Evolutionary conservation across 2,888 invertebrate genomes (phyloP), one percentile per base, ranked within the genome.

Genomic region (Parnassius orleans): DNA sequence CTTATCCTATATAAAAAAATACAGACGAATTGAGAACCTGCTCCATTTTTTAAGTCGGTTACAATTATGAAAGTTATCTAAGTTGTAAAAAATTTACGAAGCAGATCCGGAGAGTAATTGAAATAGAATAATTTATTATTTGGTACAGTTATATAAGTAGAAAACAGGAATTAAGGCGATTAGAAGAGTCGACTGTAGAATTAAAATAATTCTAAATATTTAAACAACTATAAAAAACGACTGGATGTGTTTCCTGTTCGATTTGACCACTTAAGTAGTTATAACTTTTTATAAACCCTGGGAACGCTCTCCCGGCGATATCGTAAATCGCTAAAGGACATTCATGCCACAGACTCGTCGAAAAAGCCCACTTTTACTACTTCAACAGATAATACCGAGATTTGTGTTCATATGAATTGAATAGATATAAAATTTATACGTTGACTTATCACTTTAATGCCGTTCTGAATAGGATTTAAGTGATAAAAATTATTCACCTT

Each of bases 241-340:
- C 70, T 71, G 69, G 68, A 69, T n/a, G 12, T 67, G 55, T 66
- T 70, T 69, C 66, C 68, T 66, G 71, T 47, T 33, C 12, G 7
- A n/a, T 55, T 55, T 56, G 59, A 62, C 57, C 53, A 62, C 62
- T 62, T 57, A 58, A 62, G 19, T 53, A 44, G 71, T 73, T 72
- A 77, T 78, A 75, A 72, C 57, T 73, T 78, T 79, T 79, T 79
- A 79, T 79, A 69, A 74, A 68, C 69, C 68, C 64, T 66, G 70
- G 61, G 73, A 76, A 72, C 72, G 73, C 70, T 70, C 69, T 59
- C 61, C 54, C 54, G 63, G 65, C 72, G 71, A 72, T 75, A 77
- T 75, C 77, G 73, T 80, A 79, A 80, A 80, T 77, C 71, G 64
- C 61, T 63, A 61, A 63, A 63, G 70, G 74, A 73, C 76, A 69